Base-by-base conservation (phyloP, 37 sponge, comb jelly and placozoan genomes). In the Amphimedon queenslandica region DNA sequence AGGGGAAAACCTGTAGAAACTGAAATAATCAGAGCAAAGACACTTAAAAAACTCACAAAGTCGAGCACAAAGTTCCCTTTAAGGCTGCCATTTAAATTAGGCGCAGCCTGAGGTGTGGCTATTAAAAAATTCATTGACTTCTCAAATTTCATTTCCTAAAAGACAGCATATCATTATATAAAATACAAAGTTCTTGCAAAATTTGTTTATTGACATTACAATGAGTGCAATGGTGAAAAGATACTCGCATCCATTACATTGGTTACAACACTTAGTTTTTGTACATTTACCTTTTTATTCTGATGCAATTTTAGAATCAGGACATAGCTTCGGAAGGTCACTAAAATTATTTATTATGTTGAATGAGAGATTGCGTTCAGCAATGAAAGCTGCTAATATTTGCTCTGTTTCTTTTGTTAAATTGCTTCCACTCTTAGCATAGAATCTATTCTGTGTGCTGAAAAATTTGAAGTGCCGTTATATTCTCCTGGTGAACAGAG, bases 271-370 rank as follows among this genome's bases (percentile, higher is more conserved):
- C 64, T 29, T 63, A 10, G 32, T 63, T 63, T 63, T 63, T 10
- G 64, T 63, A 8, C 64, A 11, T 29, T 63, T 63, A 63, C 64
- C 8, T 21, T 63, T 63, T 10, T 21, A 23, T 23, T 63, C 32
- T 18, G 64, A 25, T 23, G 29, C 64, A 30, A 63, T 63, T 63
- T 10, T 63, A 18, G 64, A 63, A 18, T 63, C 64, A 10, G 64
- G 11, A 21, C 29, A 63, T 30, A 63, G 29, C 10, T 63, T 63
- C 16, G 29, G 29, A 29, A 63, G 29, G 32, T 29, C 29, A 21
- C 32, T 63, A 10, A 63, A 63, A 25, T 25, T 6, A 29, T 63
- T 11, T 21, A 63, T 63, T 10, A 25, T 63, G 32, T 63, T 47
- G 53, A 47, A 47, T 47, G 53, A 47, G 8, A 47, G 13, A 47